Evolutionary conservation across 2,113 vertebrate genomes (phyloP), one percentile per base, ranked within the genome.

Genomic region (Paramisgurnus dabryanus): DNA sequence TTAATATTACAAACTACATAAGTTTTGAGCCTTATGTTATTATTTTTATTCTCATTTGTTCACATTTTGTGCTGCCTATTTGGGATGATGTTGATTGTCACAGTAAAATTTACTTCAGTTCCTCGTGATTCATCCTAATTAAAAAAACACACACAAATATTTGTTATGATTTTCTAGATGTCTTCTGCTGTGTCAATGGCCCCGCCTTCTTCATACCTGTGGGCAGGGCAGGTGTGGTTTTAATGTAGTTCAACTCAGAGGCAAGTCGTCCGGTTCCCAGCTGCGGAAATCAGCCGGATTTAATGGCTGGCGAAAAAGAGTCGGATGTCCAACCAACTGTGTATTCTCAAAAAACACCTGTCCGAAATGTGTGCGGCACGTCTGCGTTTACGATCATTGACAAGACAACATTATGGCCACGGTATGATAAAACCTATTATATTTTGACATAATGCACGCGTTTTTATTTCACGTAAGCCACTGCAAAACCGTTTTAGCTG

Each of bases 61-160:
- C 67, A 64, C 70, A 75, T 47, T 85, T 86, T 84, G 78, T 80
- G 86, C 80, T 79, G 87, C 89, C 88, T 92, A 88, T 90, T 90
- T 86, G 82, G 82, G 81, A 84, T 90, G 49, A 81, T 76, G 87
- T 74, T 78, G 88, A 84, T 58, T 79, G 22, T 85, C 86, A 88
- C 34, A 80, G 85, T 87, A 79, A 55, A 85, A 13, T 82, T 86
- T 87, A 57, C 71, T 79, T 58, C 11, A 63, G 64, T 84, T 78
- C 69, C 72, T 75, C 67, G 39, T 53, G 11, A 86, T 86, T 86
- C 88, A 87, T 84, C 77, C 3, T 34, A 34, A 34, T 34, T 1
- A 34, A 34, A 34, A 34, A 34, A 22, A 22, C 22, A 22, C 22
- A 34, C 27, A 34, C 27, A 34, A 34, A 34, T 34, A 34, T 34